A percentile compares a stretch with the other conserved stretches of the same genome.
phyloP scores from a whole-genome alignment of 2,113 vertebrate species.

The Pholis gunnellus region DNA sequence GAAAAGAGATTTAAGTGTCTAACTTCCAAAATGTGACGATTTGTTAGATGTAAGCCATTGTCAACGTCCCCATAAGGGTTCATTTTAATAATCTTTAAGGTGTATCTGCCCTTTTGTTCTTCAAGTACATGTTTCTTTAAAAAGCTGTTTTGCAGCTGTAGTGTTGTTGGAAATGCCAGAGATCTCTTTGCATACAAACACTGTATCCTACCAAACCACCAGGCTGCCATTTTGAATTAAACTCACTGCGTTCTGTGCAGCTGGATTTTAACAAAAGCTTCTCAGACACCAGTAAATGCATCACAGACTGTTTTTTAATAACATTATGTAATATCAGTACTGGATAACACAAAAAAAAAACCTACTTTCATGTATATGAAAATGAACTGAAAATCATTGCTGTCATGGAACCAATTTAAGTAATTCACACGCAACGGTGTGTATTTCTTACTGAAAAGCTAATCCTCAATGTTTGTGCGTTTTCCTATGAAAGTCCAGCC shows the following conservation, averaged over 20 bases:
- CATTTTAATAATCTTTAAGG: not conserved
- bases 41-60: not conserved
- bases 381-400: not conserved
- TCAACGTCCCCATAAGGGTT: not conserved
- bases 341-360: not conserved
- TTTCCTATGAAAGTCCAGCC: too few relatives aligned
- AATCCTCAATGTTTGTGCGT: too few relatives aligned
- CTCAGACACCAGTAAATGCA: not conserved
- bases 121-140: too few relatives aligned
- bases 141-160: too few relatives aligned
- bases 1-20: constrained; percentile 1
- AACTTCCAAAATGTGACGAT: not conserved
- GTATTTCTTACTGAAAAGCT: too few relatives aligned
- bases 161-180: not conserved
- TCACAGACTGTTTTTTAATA: not conserved
- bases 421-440: too few relatives aligned
- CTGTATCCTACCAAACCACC: not conserved
- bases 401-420: not conserved
- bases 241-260: too few relatives aligned
- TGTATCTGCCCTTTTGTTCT: not conserved
- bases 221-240: too few relatives aligned
- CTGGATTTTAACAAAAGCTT: not conserved
- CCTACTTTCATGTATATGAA: not conserved
- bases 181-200: not conserved
- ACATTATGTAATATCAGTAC: not conserved